These are phyloP conservation scores for Chiloscyllium punctatum DNA, from an alignment of 2,797 vertebrate species.

Conservation along the genomic window DNA sequence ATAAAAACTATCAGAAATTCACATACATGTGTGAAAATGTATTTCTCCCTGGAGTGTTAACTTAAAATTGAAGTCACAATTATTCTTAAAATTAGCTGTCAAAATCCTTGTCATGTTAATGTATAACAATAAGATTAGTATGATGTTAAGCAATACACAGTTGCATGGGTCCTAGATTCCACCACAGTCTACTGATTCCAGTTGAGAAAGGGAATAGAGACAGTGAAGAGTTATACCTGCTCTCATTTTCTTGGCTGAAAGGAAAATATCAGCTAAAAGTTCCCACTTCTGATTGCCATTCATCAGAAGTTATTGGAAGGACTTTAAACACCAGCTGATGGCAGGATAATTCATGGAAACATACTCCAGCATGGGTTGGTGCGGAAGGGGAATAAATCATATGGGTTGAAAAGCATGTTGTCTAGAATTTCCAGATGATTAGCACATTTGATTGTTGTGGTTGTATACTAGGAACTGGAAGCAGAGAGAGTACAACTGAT, in stretches of 20 bases:
- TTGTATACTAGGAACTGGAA: constrained; percentile 64
- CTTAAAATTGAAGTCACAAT: neutral
- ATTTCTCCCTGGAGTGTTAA: too few species aligned
- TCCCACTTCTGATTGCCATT: neutral
- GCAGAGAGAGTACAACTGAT: constrained; percentile 69
- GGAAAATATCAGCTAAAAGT: neutral
- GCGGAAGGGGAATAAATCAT: neutral
- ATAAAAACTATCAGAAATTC: too few species aligned
- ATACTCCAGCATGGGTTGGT: neutral
- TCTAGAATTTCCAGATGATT: neutral
- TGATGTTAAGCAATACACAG: neutral
- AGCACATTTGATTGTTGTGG: neutral
- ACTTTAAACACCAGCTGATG: neutral
- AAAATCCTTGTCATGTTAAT: neutral
- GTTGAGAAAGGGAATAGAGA: neutral
- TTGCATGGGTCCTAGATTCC: neutral
- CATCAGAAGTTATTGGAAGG: neutral
- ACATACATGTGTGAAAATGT: too few species aligned
- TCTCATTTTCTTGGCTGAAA: neutral
- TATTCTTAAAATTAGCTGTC: neutral
- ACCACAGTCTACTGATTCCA: neutral
- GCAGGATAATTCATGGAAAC: neutral
- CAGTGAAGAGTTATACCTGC: neutral
- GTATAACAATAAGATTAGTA: neutral
- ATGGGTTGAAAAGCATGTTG: neutral